Evolutionary conservation across 2,888 invertebrate species (phyloP).

Genomic region (Ligdia adustata): DNA sequence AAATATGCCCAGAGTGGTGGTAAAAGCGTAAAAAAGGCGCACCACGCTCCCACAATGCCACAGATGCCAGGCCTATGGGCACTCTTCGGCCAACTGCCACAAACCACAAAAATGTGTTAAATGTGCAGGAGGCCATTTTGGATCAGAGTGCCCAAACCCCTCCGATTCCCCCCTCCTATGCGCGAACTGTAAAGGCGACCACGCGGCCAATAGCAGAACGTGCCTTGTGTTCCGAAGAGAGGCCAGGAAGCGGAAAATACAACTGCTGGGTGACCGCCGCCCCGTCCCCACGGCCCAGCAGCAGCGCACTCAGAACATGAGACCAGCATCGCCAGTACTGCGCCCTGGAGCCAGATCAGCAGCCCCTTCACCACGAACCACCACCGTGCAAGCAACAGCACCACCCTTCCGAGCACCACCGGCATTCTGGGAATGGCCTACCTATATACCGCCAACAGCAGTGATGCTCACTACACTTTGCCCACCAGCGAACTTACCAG

Average conservation of each 20-base stretch:
- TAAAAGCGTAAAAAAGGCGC: too few species aligned
- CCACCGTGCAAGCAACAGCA: neutral
- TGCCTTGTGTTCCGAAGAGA: constrained; percentile 7
- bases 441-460: too few species aligned
- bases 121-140: constrained; percentile 15
- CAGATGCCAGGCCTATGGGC: constrained; percentile 30
- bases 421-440: too few species aligned
- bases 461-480: too few species aligned
- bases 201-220: constrained; percentile 19
- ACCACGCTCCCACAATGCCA: constrained; percentile 27
- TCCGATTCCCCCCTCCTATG: constrained; percentile 18
- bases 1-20: neutral
- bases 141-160: constrained; percentile 17
- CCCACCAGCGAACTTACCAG: too few species aligned
- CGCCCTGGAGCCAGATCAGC: neutral
- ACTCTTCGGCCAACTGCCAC: too few species aligned
- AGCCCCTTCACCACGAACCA: neutral
- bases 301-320: neutral
- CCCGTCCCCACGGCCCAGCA: neutral
- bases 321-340: too few species aligned
- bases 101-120: too few species aligned
- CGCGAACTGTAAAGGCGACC: constrained; percentile 21
- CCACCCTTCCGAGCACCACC: too few species aligned
- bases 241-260: constrained; percentile 7
- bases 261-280: neutral